Conservation (phyloP, 2,113 vertebrate genomes). For the Eretmochelys imbricata region DNA sequence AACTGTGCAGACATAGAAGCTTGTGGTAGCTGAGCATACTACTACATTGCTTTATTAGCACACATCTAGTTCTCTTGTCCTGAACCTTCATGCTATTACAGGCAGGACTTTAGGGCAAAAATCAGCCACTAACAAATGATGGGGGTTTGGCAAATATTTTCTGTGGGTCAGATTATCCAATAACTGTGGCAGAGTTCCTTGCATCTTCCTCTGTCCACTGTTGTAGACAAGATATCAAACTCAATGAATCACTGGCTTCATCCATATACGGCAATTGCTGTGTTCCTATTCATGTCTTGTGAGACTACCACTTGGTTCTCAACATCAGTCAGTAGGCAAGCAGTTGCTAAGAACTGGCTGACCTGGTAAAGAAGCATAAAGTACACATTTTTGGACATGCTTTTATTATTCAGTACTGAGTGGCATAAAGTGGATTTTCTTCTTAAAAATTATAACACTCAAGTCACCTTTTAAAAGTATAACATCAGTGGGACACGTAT, state of each 20-base stretch:
- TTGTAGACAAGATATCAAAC: neutral
- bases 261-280: neutral
- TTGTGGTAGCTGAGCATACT: neutral
- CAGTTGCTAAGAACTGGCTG: neutral
- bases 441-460: neutral
- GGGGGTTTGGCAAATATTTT: neutral
- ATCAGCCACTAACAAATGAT: accelerated
- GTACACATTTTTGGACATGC: neutral
- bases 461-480: neutral
- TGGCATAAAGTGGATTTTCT: neutral
- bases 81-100: neutral
- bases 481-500: neutral
- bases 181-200: neutral
- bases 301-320: neutral
- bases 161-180: neutral
- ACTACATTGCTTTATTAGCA: neutral
- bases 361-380: neutral
- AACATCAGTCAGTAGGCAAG: neutral
- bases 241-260: neutral
- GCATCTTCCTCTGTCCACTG: neutral
- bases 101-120: neutral
- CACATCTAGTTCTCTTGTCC: neutral
- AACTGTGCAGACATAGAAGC: neutral
- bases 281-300: conserved; percentile 20
- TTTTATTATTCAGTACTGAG: neutral